phyloP scores from a whole-genome alignment of 2,113 vertebrate genomes.

The Acinonyx jubatus region DNA sequence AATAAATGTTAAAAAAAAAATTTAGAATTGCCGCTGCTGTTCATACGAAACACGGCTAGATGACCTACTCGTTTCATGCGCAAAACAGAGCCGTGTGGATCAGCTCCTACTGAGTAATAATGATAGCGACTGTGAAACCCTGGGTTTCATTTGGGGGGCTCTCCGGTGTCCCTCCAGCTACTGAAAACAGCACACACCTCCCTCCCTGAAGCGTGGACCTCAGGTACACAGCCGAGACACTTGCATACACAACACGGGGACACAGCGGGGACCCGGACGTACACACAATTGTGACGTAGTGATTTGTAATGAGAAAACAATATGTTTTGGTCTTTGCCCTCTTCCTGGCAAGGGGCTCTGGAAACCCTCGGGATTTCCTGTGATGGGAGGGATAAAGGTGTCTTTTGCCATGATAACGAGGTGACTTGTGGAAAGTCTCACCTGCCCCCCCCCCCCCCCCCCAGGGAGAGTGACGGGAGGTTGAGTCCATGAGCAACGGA shows the following conservation, averaged over 20 bases:
- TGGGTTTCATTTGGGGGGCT: neutral
- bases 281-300: neutral
- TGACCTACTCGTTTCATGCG: neutral
- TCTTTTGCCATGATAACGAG: neutral
- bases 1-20: too few species aligned
- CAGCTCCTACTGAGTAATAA: neutral
- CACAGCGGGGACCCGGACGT: too few species aligned
- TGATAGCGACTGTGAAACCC: neutral
- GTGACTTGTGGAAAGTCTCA: neutral
- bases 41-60: neutral
- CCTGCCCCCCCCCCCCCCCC: fast-evolving
- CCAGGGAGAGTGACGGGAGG: neutral
- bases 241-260: neutral
- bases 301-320: neutral
- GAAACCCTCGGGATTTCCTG: neutral
- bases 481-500: neutral
- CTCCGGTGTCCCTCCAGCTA: neutral
- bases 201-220: neutral
- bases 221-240: neutral
- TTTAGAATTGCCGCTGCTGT: neutral
- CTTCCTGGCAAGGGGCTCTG: neutral
- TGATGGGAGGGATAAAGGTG: neutral
- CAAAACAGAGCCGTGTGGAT: neutral
- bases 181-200: neutral
- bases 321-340: neutral